Evolutionary conservation across 2,888 invertebrate species (phyloP).

Genomic region (Lepidonotus clava): DNA sequence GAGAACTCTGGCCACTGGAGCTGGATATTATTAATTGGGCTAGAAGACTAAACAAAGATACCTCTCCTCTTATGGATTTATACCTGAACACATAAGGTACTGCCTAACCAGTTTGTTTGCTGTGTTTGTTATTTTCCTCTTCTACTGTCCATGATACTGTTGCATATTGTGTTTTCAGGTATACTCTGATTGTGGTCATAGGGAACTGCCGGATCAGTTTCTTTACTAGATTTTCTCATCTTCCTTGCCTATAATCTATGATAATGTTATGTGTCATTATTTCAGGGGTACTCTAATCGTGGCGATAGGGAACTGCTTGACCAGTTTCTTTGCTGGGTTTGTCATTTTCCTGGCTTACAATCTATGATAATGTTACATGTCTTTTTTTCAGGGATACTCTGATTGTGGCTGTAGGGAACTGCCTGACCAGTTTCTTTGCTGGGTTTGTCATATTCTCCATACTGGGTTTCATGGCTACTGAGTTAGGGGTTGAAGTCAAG

Average conservation of each 20-base stretch:
- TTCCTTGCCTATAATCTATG: not conserved
- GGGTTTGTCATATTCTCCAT: slow-evolving; percentile 90
- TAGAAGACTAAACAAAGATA: too few relatives aligned
- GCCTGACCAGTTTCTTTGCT: slow-evolving; percentile 81
- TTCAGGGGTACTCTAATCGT: slow-evolving; percentile 86
- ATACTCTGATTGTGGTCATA: slow-evolving; percentile 86
- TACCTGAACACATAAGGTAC: too few relatives aligned
- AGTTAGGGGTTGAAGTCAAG: slow-evolving; percentile 65
- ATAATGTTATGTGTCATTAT: not conserved
- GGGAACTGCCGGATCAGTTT: slow-evolving; percentile 67
- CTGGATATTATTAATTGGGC: too few relatives aligned
- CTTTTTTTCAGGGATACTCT: slow-evolving; percentile 83
- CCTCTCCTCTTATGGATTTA: too few relatives aligned
- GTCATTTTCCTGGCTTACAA: slow-evolving; percentile 86
- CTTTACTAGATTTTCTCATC: slow-evolving; percentile 87
- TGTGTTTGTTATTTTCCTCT: slow-evolving; percentile 89
- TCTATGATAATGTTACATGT: not conserved
- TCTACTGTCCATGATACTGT: not conserved
- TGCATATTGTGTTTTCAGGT: slow-evolving; percentile 74
- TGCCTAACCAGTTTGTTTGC: slow-evolving; percentile 81
- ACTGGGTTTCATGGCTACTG: slow-evolving; percentile 79
- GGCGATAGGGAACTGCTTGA: slow-evolving; percentile 79
- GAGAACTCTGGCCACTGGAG: too few relatives aligned
- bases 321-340: slow-evolving; percentile 84
- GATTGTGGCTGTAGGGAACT: slow-evolving; percentile 84